A percentile compares a stretch with the other conserved stretches of the same genome.
These are phyloP conservation scores for Callionymus lyra DNA, from an alignment of 2,113 vertebrate species.

Conservation along the genomic window DNA sequence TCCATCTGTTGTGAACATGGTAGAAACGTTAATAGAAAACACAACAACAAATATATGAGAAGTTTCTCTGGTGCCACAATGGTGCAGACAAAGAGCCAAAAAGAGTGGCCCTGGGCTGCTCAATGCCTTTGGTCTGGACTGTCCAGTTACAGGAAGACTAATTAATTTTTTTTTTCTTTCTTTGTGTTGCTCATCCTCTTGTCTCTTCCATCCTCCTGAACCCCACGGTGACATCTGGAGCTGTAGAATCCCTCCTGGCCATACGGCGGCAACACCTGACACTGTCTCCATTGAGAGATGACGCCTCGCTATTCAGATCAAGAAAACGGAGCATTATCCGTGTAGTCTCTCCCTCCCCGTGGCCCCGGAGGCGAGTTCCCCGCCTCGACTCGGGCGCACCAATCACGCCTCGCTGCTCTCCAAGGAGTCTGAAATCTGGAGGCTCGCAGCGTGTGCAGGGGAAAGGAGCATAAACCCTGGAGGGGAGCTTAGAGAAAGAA, in stretches of 20 bases:
- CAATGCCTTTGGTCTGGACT: background rate
- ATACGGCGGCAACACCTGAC: constrained; percentile 26
- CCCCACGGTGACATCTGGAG: constrained; percentile 9
- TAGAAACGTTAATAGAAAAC: too few species aligned
- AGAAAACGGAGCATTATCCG: constrained; percentile 33
- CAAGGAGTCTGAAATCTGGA: constrained; percentile 31
- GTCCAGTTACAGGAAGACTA: too few species aligned
- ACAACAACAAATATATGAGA: too few species aligned
- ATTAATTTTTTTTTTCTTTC: constrained; percentile 8
- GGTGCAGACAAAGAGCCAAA: too few species aligned
- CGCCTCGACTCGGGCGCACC: constrained; percentile 14
- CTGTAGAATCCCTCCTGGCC: constrained; percentile 36
- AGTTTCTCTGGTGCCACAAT: too few species aligned
- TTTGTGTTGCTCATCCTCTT: constrained; percentile 26
- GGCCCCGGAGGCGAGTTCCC: constrained; percentile 30
- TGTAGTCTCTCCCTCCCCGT: constrained; percentile 5
- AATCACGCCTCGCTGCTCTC: constrained; percentile 35
- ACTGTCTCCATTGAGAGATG: constrained; percentile 24
- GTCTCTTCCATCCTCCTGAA: constrained; percentile 11
- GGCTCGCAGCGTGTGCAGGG: constrained; percentile 14
- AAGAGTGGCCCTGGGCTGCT: too few species aligned
- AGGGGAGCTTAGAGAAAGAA: constrained; percentile 29
- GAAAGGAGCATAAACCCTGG: constrained; percentile 28
- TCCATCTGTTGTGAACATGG: too few species aligned
- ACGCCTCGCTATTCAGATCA: constrained; percentile 29